Evolutionary conservation across 2,113 vertebrate genomes (phyloP).

Genomic region (Pelobates fuscus): DNA sequence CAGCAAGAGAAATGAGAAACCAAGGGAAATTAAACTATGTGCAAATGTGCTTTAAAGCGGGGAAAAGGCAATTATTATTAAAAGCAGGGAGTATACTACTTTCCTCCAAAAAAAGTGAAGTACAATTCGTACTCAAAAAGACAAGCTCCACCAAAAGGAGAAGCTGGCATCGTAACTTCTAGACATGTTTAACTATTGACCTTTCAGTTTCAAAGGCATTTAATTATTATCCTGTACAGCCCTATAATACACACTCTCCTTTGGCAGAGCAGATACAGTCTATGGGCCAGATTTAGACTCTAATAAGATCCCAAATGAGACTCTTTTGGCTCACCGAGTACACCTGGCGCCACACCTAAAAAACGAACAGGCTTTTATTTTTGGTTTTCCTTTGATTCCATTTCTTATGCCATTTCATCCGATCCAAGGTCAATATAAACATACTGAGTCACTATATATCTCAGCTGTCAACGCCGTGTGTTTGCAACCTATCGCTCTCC

Average conservation of each 20-base stretch:
- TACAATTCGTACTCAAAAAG: conserved; percentile 5
- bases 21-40: background rate
- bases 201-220: conserved; percentile 29
- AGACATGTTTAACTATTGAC: conserved; percentile 21
- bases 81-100: background rate
- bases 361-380: conserved; percentile 8
- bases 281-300: conserved; percentile 25
- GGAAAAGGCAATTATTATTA: background rate
- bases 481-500: background rate
- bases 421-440: background rate
- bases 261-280: conserved; percentile 15
- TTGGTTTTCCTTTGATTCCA: conserved; percentile 1
- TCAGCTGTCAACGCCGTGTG: background rate
- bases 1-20: background rate
- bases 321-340: conserved; percentile 15
- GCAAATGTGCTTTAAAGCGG: background rate
- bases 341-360: conserved; percentile 10
- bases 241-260: conserved; percentile 1
- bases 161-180: conserved; percentile 21
- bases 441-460: background rate
- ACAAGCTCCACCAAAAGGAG: conserved; percentile 9
- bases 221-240: conserved; percentile 21
- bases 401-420: background rate
- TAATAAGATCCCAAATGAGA: conserved; percentile 16
- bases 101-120: background rate